Evolutionary conservation across 2,113 vertebrate species (phyloP).

Genomic region (Nerophis lumbriciformis): DNA sequence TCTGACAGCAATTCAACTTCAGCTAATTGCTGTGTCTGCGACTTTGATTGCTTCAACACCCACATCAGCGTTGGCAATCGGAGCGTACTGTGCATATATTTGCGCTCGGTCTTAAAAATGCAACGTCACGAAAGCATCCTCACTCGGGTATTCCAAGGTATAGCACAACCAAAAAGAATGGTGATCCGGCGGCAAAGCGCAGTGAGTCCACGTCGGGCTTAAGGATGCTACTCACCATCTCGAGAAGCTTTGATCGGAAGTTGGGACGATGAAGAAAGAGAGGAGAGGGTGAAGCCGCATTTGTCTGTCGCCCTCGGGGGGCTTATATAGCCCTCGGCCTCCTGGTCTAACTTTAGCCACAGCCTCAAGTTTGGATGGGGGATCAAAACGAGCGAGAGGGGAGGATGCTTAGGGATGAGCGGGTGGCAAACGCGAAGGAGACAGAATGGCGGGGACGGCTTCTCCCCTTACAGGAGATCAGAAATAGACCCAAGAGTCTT

Average conservation of each 20-base stretch:
- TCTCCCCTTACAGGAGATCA: slow-evolving; percentile 72
- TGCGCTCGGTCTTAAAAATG: not conserved
- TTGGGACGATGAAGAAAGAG: slow-evolving; percentile 65
- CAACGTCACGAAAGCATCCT: not conserved
- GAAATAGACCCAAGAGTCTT: slow-evolving; percentile 76
- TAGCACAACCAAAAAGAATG: not conserved
- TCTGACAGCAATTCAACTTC: not conserved
- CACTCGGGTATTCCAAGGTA: not conserved
- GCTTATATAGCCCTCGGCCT: slow-evolving; percentile 66
- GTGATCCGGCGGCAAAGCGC: not conserved
- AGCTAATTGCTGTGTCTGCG: not conserved
- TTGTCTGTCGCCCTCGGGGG: slow-evolving; percentile 29
- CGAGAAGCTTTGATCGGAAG: slow-evolving; percentile 62
- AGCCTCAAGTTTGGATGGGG: slow-evolving; percentile 74
- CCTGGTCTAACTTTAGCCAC: slow-evolving; percentile 72
- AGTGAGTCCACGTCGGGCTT: not conserved
- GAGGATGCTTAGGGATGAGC: slow-evolving; percentile 39
- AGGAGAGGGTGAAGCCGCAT: slow-evolving; percentile 70
- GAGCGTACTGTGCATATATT: not conserved
- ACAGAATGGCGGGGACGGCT: slow-evolving; percentile 45
- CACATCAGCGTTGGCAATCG: not conserved
- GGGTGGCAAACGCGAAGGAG: slow-evolving; percentile 54
- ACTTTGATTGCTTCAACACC: not conserved
- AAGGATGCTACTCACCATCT: slow-evolving; percentile 73
- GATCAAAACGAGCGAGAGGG: slow-evolving; percentile 40